Percentiles rank a stretch among this genome's conserved stretches.
Conservation (phyloP, 2,797 vertebrate species). For the Tamandua tetradactyla region DNA sequence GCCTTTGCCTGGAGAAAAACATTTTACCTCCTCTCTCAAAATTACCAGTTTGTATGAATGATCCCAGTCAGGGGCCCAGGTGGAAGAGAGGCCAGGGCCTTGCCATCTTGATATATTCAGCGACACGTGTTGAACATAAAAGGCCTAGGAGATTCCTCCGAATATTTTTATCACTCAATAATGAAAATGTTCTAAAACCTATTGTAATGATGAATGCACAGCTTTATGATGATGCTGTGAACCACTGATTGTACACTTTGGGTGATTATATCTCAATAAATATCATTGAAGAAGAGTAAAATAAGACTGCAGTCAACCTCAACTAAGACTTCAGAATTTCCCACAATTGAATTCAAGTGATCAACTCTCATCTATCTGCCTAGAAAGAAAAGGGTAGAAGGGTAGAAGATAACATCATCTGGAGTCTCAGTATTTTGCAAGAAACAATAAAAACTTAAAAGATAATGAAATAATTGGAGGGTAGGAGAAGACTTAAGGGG, state of each 20-base stretch:
- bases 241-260: too few species aligned
- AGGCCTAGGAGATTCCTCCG: background rate
- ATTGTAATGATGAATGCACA: too few species aligned
- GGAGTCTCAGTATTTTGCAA: too few species aligned
- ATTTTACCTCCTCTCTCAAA: background rate
- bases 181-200: too few species aligned
- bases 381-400: background rate
- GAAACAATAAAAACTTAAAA: too few species aligned
- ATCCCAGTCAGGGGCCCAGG: background rate
- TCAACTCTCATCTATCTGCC: background rate
- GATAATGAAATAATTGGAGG: too few species aligned
- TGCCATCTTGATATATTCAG: background rate
- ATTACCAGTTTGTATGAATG: background rate
- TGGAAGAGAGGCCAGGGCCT: background rate
- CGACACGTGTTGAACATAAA: background rate
- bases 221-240: too few species aligned
- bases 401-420: background rate
- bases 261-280: too few species aligned
- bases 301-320: background rate
- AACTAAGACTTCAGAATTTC: background rate
- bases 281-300: too few species aligned
- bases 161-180: background rate
- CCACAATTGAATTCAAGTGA: background rate
- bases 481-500: too few species aligned
- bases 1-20: constrained; percentile 7